Evolutionary conservation across 2,888 invertebrate genomes (phyloP).

Genomic region (Sycophila texana): DNA sequence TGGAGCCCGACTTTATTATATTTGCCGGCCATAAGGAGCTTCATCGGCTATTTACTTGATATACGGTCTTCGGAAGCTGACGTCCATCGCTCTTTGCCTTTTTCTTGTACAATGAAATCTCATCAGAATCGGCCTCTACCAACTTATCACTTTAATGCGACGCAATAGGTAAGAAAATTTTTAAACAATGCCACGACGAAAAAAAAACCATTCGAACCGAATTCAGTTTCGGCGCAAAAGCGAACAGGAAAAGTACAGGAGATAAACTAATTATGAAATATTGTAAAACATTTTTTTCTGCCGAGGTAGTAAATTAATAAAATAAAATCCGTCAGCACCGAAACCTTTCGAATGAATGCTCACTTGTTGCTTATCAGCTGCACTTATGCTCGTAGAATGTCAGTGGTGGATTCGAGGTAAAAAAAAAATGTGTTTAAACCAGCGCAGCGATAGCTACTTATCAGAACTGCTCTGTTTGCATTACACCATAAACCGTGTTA

Average conservation of each 20-base stretch:
- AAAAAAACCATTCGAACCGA: constrained; percentile 4
- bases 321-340: constrained; percentile 46
- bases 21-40: constrained; percentile 74
- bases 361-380: constrained; percentile 72
- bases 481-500: constrained; percentile 71
- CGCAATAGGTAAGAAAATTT: too few relatives aligned
- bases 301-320: constrained; percentile 46
- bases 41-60: constrained; percentile 73
- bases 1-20: constrained; percentile 74
- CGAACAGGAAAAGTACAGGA: constrained; percentile 46
- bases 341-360: constrained; percentile 61
- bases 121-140: constrained; percentile 15
- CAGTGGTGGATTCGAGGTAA: constrained; percentile 66
- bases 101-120: constrained; percentile 40
- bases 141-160: too few relatives aligned
- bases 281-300: constrained; percentile 15
- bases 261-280: constrained; percentile 42
- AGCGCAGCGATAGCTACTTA: constrained; percentile 73
- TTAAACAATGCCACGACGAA: not conserved
- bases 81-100: constrained; percentile 60
- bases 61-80: constrained; percentile 66
- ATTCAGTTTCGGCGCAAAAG: too few relatives aligned
- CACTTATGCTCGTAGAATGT: constrained; percentile 60
- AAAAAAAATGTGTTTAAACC: constrained; percentile 69
- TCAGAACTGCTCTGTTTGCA: constrained; percentile 71